phyloP scores from a whole-genome alignment of 2,888 invertebrate species.

The Laspeyria flexula region DNA sequence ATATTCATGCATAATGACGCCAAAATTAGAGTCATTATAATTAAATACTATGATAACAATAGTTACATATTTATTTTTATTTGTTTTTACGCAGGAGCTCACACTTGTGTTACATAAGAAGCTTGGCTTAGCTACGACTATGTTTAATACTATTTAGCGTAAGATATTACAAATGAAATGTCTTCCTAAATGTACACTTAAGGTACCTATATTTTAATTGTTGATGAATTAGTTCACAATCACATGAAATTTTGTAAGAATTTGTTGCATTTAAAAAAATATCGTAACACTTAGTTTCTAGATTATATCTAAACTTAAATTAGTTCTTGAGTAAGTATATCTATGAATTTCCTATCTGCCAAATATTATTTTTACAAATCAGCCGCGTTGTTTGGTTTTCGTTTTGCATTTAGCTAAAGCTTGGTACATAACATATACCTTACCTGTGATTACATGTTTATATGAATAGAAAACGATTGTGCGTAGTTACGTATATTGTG shows the following conservation, averaged over 20 bases:
- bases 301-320: too few relatives aligned
- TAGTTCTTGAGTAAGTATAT: background rate
- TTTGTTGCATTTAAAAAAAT: too few relatives aligned
- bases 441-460: background rate
- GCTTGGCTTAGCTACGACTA: background rate
- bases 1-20: too few relatives aligned
- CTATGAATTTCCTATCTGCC: too few relatives aligned
- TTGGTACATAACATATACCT: too few relatives aligned
- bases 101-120: background rate
- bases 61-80: too few relatives aligned
- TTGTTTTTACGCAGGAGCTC: too few relatives aligned
- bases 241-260: background rate
- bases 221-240: background rate
- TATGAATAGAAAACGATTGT: background rate
- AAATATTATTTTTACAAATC: background rate
- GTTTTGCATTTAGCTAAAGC: background rate
- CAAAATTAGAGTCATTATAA: too few relatives aligned
- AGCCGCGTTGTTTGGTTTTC: too few relatives aligned
- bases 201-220: slow-evolving; percentile 8
- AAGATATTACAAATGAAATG: slow-evolving; percentile 25
- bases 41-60: too few relatives aligned
- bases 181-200: slow-evolving; percentile 42
- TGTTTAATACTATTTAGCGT: background rate
- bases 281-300: too few relatives aligned
- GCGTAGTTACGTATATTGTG: slow-evolving; percentile 1